Conservation (phyloP, 2,888 invertebrate species). For the Epinotia ramella region DNA sequence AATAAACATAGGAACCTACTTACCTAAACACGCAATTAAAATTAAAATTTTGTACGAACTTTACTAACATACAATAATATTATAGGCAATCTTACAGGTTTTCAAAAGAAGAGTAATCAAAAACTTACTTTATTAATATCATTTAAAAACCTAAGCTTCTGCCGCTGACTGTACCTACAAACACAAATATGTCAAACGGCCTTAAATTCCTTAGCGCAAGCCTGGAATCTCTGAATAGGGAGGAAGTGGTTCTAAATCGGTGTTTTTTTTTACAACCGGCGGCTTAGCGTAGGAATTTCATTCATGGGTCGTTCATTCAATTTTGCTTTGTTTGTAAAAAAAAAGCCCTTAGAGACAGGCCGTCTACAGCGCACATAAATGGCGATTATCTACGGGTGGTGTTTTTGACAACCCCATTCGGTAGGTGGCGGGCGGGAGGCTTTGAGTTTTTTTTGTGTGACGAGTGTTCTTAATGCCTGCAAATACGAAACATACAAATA, state of each 20-base stretch:
- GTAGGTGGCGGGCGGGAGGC: slow-evolving; percentile 21
- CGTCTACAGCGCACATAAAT: slow-evolving; percentile 70
- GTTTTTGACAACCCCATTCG: slow-evolving; percentile 30
- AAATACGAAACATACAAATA: neutral
- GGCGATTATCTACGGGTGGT: slow-evolving; percentile 56
- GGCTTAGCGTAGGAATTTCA: slow-evolving; percentile 81
- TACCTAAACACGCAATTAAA: neutral
- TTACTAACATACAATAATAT: too few relatives aligned
- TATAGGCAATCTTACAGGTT: neutral
- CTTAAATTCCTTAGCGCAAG: slow-evolving; percentile 59
- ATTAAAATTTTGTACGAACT: too few relatives aligned
- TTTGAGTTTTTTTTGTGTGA: slow-evolving; percentile 18
- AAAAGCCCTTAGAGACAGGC: slow-evolving; percentile 73
- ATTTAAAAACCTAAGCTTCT: neutral
- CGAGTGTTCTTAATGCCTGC: neutral
- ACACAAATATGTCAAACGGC: slow-evolving; percentile 36
- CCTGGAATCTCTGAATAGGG: slow-evolving; percentile 59
- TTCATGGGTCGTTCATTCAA: slow-evolving; percentile 72
- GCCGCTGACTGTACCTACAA: slow-evolving; percentile 11
- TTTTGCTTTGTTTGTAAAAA: slow-evolving; percentile 68
- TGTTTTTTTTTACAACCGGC: slow-evolving; percentile 59
- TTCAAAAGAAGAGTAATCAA: neutral
- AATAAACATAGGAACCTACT: neutral
- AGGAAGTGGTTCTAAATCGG: slow-evolving; percentile 70
- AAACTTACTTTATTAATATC: neutral